phyloP scores from a whole-genome alignment of 2,797 vertebrate genomes.

The Syngnathus acus region DNA sequence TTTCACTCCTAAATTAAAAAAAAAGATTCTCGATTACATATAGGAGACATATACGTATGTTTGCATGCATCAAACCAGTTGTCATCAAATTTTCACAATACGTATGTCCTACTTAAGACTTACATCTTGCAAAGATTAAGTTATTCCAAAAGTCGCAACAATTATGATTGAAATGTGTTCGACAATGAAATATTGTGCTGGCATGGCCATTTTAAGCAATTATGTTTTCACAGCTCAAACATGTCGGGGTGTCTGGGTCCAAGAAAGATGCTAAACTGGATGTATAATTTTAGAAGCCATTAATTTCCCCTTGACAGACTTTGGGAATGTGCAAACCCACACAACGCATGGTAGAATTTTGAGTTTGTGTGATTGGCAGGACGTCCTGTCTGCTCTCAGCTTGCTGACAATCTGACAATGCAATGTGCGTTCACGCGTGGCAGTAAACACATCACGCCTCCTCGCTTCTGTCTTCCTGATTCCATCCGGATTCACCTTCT shows the following conservation, averaged over 20 bases:
- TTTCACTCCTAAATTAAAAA: not conserved
- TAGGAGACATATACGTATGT: too few species aligned
- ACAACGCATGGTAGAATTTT: not conserved
- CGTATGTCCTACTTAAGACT: too few species aligned
- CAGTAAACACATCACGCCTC: slow-evolving; percentile 38
- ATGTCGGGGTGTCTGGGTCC: too few species aligned
- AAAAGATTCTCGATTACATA: too few species aligned
- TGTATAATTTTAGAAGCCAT: not conserved
- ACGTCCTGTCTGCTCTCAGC: slow-evolving; percentile 20
- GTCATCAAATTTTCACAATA: not conserved
- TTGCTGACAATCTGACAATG: slow-evolving; percentile 42
- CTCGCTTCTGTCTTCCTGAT: slow-evolving; percentile 15
- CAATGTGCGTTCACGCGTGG: slow-evolving; percentile 47
- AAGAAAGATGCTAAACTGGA: too few species aligned
- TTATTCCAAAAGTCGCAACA: too few species aligned
- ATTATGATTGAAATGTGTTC: too few species aligned
- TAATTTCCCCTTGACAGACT: not conserved
- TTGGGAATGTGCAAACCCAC: not conserved
- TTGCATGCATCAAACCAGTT: too few species aligned
- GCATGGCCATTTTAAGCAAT: too few species aligned
- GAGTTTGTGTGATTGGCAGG: slow-evolving; percentile 24
- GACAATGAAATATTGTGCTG: too few species aligned
- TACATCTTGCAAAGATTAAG: too few species aligned
- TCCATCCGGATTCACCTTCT: slow-evolving; percentile 22
- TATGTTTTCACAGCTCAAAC: too few species aligned